Evolutionary conservation across 2,797 vertebrate species (phyloP), one percentile per base, ranked within the genome.

Genomic region (Schizopygopsis pylzovi): DNA sequence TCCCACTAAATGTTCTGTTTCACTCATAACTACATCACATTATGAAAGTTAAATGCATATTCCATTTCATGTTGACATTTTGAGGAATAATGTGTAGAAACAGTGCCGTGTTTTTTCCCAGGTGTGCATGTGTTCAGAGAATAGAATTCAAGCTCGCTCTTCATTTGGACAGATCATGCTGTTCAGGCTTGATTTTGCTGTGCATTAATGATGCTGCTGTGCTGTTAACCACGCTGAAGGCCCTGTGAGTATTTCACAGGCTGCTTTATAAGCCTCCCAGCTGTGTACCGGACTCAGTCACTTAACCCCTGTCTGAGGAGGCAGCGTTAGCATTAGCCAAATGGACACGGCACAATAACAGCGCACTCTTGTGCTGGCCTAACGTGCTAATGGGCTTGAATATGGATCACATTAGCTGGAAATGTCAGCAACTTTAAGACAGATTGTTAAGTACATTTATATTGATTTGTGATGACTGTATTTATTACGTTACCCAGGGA

Each of bases 381-480:
- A 90, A 83, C 71, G 75, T 88, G 88, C 86, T 90, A 90, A 91
- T 89, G 87, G 84, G 85, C 83, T 81, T 70, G 84, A 86, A 89
- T 90, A 87, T 86, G 88, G 78, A 90, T 83, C 81, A 82, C 89
- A 84, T 90, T 91, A 88, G 86, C 86, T 81, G 28, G 28, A 78
- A 88, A 89, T 88, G 86, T 90, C 89, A 89, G 81, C 61, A 79
- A 78, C 85, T 87, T 87, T 81, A 87, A 89, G 84, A 84, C 84
- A 78, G 86, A 87, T 80, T 87, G 87, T 89, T 83, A 85, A 90
- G 82, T 37, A 63, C 84, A 75, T 88, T 89, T 88, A 59, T 87
- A 89, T 91, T 88, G 87, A 91, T 91, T 86, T 88, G 83, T 86
- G 84, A 88, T 83, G 85, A 78, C 85, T 88, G 45, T 85, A 87